Evolutionary conservation across 1,140 invertebrate species (phyloP).

Genomic region (Aphaenogaster rudis): DNA sequence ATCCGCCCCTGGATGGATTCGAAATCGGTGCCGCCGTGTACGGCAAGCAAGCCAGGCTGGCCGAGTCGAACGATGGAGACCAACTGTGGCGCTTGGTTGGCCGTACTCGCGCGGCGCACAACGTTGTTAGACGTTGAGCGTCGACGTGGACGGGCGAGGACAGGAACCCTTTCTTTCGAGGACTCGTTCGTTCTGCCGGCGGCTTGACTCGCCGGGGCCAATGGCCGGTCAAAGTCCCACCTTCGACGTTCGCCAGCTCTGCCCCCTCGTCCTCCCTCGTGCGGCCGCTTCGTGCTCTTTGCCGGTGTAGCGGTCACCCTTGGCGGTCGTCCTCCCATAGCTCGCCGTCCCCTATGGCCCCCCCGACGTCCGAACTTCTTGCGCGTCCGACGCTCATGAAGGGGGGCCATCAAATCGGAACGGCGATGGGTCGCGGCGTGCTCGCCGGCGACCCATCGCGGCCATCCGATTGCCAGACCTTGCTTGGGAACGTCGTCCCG

Average conservation of each 20-base stretch:
- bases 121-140: slow-evolving; percentile 25
- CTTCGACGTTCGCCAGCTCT: slow-evolving; percentile 58
- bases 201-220: slow-evolving; percentile 60
- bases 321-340: slow-evolving; percentile 18
- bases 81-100: background rate
- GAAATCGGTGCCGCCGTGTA: background rate
- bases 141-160: slow-evolving; percentile 53
- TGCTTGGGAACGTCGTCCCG: background rate
- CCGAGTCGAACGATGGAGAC: background rate
- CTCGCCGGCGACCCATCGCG: slow-evolving; percentile 24
- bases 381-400: background rate
- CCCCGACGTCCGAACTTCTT: slow-evolving; percentile 35
- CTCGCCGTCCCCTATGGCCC: slow-evolving; percentile 11
- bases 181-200: slow-evolving; percentile 61
- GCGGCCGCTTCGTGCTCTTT: slow-evolving; percentile 11
- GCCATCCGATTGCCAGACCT: background rate
- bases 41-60: background rate
- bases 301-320: slow-evolving; percentile 49
- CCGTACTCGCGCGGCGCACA: background rate
- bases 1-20: slow-evolving; percentile 25
- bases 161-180: slow-evolving; percentile 62
- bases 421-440: background rate
- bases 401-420: slow-evolving; percentile 1
- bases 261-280: slow-evolving; percentile 24
- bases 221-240: slow-evolving; percentile 64